phyloP scores from a whole-genome alignment of 2,797 vertebrate genomes.

The Pangasius sanitwongsei region DNA sequence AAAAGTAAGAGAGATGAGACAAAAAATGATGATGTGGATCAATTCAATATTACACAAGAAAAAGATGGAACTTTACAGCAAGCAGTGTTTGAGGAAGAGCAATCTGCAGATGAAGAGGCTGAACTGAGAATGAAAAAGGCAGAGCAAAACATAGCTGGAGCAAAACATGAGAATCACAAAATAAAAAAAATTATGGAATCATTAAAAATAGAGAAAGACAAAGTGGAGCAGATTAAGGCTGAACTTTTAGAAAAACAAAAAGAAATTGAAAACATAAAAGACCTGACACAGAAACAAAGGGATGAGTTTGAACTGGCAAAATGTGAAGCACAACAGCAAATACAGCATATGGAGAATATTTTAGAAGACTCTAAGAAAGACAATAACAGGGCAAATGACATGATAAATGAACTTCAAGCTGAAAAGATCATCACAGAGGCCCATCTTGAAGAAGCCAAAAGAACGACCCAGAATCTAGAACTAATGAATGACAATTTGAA shows the following conservation, averaged over 20 bases:
- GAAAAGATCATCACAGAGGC: conserved; percentile 27
- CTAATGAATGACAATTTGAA: conserved; percentile 30
- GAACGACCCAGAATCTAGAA: conserved; percentile 1
- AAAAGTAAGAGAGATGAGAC: neutral
- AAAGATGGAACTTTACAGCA: neutral
- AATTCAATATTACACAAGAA: neutral
- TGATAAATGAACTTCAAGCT: conserved; percentile 26
- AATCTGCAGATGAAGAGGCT: too few relatives aligned
- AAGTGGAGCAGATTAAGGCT: conserved; percentile 12
- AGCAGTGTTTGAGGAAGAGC: neutral
- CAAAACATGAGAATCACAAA: conserved; percentile 19
- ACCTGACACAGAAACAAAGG: neutral
- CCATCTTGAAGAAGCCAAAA: conserved; percentile 35
- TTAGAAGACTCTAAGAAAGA: conserved; percentile 6
- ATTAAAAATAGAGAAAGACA: conserved; percentile 2
- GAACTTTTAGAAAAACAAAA: conserved; percentile 22
- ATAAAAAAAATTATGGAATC: neutral
- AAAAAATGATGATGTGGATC: too few relatives aligned
- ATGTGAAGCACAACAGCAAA: conserved; percentile 7
- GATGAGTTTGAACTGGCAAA: conserved; percentile 20
- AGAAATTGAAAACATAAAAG: neutral
- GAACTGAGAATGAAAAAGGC: neutral
- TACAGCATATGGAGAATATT: neutral
- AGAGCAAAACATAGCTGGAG: neutral
- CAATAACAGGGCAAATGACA: neutral